These are phyloP conservation scores for Cranoglanis bouderius DNA, from an alignment of 2,113 vertebrate genomes.

Conservation along the genomic window DNA sequence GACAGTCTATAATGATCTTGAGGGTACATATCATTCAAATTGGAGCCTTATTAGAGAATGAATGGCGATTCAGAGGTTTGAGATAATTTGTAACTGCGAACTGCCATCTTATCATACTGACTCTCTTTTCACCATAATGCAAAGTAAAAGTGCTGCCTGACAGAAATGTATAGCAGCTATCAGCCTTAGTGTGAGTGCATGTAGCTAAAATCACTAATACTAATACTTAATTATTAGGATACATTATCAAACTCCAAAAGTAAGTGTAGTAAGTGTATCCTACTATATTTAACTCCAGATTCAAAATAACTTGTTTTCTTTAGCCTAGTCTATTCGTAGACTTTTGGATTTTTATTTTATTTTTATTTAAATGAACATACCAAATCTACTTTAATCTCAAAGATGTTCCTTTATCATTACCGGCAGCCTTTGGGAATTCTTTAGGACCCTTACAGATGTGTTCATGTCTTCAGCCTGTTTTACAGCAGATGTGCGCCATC, in stretches of 20 bases:
- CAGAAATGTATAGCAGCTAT: conserved; percentile 39
- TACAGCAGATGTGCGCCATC: background rate
- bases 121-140: conserved; percentile 46
- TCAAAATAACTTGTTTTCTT: background rate
- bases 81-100: conserved; percentile 35
- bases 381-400: background rate
- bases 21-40: background rate
- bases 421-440: background rate
- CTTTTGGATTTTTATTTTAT: background rate
- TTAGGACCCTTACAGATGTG: background rate
- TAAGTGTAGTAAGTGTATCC: background rate
- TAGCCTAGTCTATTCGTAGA: background rate
- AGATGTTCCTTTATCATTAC: background rate
- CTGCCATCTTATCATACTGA: conserved; percentile 44
- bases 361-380: conserved; percentile 6
- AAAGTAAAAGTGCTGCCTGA: conserved; percentile 38
- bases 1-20: background rate
- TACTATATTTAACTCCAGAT: background rate
- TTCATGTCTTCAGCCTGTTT: background rate
- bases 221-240: background rate
- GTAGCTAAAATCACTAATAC: background rate
- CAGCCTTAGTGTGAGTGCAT: conserved; percentile 20
- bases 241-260: background rate
- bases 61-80: background rate
- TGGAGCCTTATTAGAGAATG: background rate